Conservation (phyloP, 2,113 vertebrate genomes). For the Plecturocebus donacophilus region DNA sequence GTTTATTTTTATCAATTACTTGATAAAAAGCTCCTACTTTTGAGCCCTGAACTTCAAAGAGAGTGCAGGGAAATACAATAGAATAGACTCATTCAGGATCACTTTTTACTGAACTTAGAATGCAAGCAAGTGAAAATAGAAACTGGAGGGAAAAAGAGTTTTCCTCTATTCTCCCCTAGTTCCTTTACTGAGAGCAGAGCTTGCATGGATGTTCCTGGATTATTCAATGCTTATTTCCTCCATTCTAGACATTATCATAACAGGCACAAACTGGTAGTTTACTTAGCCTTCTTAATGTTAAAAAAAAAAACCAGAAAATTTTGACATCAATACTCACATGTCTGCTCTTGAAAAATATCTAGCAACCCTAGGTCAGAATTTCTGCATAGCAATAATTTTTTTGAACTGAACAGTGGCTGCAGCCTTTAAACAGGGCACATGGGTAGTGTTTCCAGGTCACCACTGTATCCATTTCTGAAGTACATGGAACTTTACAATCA, state of each 20-base stretch:
- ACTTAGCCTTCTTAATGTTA: background rate
- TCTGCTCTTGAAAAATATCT: background rate
- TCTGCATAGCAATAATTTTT: background rate
- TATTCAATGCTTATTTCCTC: background rate
- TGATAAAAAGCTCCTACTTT: background rate
- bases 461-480: background rate
- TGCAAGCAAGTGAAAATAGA: background rate
- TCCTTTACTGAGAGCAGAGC: background rate
- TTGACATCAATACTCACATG: background rate
- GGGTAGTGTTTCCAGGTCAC: background rate
- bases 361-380: background rate
- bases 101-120: background rate
- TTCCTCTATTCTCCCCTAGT: background rate
- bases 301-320: background rate
- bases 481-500: background rate
- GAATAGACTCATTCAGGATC: background rate
- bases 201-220: background rate
- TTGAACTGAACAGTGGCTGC: background rate
- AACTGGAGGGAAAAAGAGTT: background rate
- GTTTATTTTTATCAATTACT: background rate
- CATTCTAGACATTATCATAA: background rate
- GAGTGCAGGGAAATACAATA: background rate
- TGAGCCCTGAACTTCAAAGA: background rate
- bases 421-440: accelerated
- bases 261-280: background rate